Conservation (phyloP, 2,888 invertebrate species). For the Eilema depressum region DNA sequence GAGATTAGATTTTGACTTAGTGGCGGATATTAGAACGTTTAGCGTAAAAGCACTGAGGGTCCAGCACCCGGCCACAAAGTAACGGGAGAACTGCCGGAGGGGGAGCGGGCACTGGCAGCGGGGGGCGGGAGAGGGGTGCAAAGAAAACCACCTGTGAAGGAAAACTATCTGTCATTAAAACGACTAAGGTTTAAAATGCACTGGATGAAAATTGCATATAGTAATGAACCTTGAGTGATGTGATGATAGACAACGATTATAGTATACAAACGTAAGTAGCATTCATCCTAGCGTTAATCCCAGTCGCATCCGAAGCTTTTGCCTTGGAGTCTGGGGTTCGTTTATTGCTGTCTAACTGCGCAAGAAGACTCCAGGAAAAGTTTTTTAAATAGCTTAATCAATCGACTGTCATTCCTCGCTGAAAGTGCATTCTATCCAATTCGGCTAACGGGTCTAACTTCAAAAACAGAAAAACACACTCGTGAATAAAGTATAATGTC, state of each 20-base stretch:
- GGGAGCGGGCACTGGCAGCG: background rate
- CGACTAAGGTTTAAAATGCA: conserved; percentile 17
- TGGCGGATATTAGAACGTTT: conserved; percentile 10
- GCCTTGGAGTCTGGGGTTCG: too few relatives aligned
- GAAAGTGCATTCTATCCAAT: background rate
- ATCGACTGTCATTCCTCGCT: background rate
- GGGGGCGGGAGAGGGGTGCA: conserved; percentile 6
- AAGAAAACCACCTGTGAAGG: conserved; percentile 39
- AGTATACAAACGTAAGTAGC: too few relatives aligned
- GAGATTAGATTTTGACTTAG: conserved; percentile 14
- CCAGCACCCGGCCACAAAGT: conserved; percentile 28
- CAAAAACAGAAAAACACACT: background rate
- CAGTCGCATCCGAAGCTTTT: too few relatives aligned
- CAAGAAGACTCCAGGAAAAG: too few relatives aligned
- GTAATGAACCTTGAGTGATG: too few relatives aligned
- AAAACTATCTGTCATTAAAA: conserved; percentile 30
- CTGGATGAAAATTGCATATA: background rate
- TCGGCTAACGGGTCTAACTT: background rate
- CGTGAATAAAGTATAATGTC: background rate
- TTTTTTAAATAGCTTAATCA: too few relatives aligned
- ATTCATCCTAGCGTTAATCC: too few relatives aligned
- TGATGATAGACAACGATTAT: too few relatives aligned
- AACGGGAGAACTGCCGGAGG: conserved; percentile 25
- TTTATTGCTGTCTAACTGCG: too few relatives aligned
- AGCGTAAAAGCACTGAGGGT: conserved; percentile 3